A percentile compares a stretch with the other conserved stretches of the same genome.
Evolutionary conservation across 1,140 invertebrate genomes (phyloP).

Genomic region (Dreissena rostriformis): DNA sequence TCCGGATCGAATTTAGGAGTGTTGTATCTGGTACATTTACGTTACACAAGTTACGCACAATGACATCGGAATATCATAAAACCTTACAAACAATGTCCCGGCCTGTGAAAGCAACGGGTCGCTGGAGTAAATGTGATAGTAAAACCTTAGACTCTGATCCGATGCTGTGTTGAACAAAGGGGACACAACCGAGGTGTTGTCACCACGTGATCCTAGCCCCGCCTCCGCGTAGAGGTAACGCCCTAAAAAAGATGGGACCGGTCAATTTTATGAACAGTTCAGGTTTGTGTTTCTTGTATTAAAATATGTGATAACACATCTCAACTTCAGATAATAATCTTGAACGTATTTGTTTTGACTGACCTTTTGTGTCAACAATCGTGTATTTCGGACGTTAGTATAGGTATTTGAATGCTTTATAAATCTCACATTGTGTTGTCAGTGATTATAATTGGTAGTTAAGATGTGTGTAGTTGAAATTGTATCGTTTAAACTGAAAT

Average conservation of each 20-base stretch:
- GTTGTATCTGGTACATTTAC: not conserved
- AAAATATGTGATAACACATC: not conserved
- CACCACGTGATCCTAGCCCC: slow-evolving; percentile 57
- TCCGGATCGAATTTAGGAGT: not conserved
- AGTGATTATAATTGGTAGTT: no score
- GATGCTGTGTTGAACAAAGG: slow-evolving; percentile 53
- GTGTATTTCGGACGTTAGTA: no score
- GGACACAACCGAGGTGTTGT: slow-evolving; percentile 57
- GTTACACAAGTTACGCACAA: not conserved
- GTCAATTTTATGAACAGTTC: no score
- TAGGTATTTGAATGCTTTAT: no score
- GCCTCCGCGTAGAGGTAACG: slow-evolving; percentile 71
- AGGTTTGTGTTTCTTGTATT: no score
- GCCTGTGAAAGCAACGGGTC: slow-evolving; percentile 5
- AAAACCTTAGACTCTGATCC: slow-evolving; percentile 63
- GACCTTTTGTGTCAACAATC: no score
- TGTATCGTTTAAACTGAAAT: no score
- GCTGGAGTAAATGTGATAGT: slow-evolving; percentile 64
- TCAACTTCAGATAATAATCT: not conserved
- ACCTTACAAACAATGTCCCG: slow-evolving; percentile 38
- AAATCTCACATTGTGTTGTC: no score
- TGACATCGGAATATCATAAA: not conserved
- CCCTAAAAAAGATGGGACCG: slow-evolving; percentile 49
- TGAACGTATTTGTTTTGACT: no score
- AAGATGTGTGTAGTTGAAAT: no score